A percentile compares a stretch with the other conserved stretches of the same genome.
These are phyloP conservation scores for Otis tarda DNA, from an alignment of 2,113 vertebrate species.

Conservation along the genomic window DNA sequence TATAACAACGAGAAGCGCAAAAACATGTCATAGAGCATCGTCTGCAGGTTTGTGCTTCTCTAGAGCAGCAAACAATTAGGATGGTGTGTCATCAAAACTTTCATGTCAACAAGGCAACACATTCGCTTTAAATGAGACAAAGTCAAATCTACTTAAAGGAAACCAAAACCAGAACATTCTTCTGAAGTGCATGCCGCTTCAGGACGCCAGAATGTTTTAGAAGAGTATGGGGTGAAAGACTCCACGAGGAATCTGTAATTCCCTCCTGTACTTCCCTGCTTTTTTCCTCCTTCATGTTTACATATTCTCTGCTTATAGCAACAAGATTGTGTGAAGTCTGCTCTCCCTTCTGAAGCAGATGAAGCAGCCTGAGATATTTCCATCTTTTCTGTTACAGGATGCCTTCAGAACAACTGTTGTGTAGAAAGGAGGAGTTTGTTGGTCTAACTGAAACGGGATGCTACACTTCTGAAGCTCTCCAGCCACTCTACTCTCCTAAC, in stretches of 20 bases:
- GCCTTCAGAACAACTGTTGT: not conserved
- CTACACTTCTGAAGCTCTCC: not conserved
- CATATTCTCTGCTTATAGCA: not conserved
- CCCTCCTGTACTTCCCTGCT: not conserved
- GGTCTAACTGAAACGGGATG: not conserved
- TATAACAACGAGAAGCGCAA: slow-evolving; percentile 54
- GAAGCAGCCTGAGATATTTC: not conserved
- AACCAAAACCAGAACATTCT: not conserved
- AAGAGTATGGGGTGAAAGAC: not conserved
- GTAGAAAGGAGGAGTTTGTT: not conserved
- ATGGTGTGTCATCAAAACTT: slow-evolving; percentile 74
- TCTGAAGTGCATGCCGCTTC: not conserved
- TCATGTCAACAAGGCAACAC: slow-evolving; percentile 74
- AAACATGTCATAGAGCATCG: slow-evolving; percentile 74
- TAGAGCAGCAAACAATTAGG: slow-evolving; percentile 79
- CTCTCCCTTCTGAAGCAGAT: not conserved
- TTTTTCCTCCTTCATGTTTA: not conserved
- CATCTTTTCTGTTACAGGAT: not conserved
- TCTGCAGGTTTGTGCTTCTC: slow-evolving; percentile 62
- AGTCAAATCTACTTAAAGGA: slow-evolving; percentile 72
- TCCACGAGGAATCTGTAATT: not conserved
- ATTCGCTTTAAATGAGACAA: slow-evolving; percentile 67
- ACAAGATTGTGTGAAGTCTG: not conserved
- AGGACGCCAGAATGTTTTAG: not conserved
- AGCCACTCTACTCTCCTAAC: not conserved